A percentile compares a stretch with the other conserved stretches of the same genome.
Evolutionary conservation across 2,113 vertebrate species (phyloP).

Genomic region (Nematolebias whitei): DNA sequence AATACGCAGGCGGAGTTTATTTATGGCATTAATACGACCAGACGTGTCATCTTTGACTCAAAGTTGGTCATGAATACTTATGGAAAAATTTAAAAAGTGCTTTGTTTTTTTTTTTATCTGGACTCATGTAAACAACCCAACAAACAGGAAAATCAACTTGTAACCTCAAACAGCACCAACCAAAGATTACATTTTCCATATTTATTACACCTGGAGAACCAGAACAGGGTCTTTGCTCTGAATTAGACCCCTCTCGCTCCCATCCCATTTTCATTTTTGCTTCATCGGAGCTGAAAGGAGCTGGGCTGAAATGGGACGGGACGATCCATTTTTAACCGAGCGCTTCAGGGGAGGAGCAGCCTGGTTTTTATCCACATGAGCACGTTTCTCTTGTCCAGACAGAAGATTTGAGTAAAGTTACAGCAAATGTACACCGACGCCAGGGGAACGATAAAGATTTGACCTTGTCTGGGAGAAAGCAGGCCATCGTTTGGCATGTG

Average conservation of each 20-base stretch:
- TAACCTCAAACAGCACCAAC: not conserved
- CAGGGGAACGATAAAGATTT: not conserved
- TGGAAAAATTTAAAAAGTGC: too few relatives aligned
- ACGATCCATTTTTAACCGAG: too few relatives aligned
- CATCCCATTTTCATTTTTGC: too few relatives aligned
- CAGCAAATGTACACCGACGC: not conserved
- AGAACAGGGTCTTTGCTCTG: constrained; percentile 17
- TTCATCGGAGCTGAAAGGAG: constrained; percentile 25
- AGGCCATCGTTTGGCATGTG: not conserved
- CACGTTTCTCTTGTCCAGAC: not conserved
- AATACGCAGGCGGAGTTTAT: constrained; percentile 17
- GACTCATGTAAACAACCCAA: too few relatives aligned
- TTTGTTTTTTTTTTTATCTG: too few relatives aligned
- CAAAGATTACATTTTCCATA: too few relatives aligned
- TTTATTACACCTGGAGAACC: constrained; percentile 22
- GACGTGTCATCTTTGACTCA: constrained; percentile 6
- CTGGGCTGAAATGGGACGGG: constrained; percentile 21
- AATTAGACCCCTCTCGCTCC: constrained; percentile 13
- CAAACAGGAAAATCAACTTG: too few relatives aligned
- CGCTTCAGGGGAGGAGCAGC: constrained; percentile 19
- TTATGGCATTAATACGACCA: not conserved
- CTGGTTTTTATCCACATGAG: constrained; percentile 24
- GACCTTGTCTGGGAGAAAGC: not conserved
- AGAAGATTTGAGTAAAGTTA: constrained; percentile 10
- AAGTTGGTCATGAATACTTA: too few relatives aligned